These are phyloP conservation scores for Acanthochromis polyacanthus DNA, from an alignment of 2,113 vertebrate genomes.

Conservation along the genomic window DNA sequence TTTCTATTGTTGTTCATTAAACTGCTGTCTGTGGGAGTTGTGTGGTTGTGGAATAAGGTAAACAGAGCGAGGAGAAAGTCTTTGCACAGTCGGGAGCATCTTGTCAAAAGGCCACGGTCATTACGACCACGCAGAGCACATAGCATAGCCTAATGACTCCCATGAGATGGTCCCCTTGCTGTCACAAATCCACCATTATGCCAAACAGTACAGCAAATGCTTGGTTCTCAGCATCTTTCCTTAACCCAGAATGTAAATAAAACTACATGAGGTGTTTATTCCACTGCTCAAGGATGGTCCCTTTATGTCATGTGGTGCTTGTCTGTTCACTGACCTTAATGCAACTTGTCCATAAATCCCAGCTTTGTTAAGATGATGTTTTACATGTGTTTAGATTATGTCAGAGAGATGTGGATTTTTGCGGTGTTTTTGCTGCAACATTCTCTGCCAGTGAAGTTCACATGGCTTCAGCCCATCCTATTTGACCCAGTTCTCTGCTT, in stretches of 20 bases:
- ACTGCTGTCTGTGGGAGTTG: background rate
- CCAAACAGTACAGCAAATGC: constrained; percentile 14
- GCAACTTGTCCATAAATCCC: no score
- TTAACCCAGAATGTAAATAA: constrained; percentile 17
- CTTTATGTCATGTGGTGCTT: background rate
- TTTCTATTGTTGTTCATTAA: constrained; percentile 6
- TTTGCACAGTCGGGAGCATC: constrained; percentile 33
- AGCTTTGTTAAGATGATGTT: background rate
- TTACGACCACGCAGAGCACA: constrained; percentile 29
- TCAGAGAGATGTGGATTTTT: background rate
- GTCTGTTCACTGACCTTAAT: no score
- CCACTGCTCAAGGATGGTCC: constrained; percentile 4
- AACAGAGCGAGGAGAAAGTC: constrained; percentile 7
- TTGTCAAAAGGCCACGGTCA: constrained; percentile 42
- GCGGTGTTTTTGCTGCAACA: background rate
- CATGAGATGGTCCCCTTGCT: constrained; percentile 6
- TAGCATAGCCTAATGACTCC: constrained; percentile 8
- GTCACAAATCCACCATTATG: constrained; percentile 23
- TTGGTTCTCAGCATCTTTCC: constrained; percentile 12
- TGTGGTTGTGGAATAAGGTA: constrained; percentile 15
- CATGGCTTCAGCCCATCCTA: background rate
- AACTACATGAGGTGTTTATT: background rate
- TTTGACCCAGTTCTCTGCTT: background rate
- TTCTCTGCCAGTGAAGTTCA: background rate
- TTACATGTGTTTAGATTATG: constrained; percentile 1